Conservation (phyloP, 2,113 vertebrate species). For the Paramormyrops kingsleyae region DNA sequence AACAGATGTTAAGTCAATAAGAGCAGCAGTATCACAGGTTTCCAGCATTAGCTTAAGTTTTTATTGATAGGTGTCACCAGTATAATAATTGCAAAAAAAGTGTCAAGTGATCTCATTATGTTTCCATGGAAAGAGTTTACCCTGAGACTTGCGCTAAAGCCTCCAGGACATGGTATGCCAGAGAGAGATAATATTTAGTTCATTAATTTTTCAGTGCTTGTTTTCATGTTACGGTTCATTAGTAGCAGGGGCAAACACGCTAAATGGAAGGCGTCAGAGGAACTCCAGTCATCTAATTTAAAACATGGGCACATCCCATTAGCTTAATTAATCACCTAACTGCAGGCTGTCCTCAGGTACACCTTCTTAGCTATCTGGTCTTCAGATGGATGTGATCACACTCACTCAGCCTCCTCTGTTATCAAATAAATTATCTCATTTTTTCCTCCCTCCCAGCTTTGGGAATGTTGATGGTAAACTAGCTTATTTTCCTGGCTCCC, state of each 20-base stretch:
- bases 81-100: neutral
- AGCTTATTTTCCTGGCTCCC: conserved; percentile 28
- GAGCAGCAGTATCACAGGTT: neutral
- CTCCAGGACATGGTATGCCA: neutral
- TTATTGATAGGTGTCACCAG: neutral
- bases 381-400: conserved; percentile 8
- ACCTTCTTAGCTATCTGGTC: conserved; percentile 40
- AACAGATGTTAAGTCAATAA: neutral
- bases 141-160: neutral
- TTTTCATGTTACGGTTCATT: conserved; percentile 25
- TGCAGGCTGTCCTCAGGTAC: conserved; percentile 37
- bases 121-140: neutral
- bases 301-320: conserved; percentile 34
- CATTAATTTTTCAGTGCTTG: conserved; percentile 16
- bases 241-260: conserved; percentile 14
- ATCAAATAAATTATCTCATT: conserved; percentile 15
- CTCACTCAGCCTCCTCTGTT: conserved; percentile 21
- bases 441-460: conserved; percentile 21
- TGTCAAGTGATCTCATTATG: conserved; percentile 9
- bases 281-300: conserved; percentile 35
- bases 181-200: conserved; percentile 1
- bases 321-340: conserved; percentile 49
- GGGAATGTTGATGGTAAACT: conserved; percentile 36
- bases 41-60: neutral
- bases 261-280: conserved; percentile 27